Evolutionary conservation across 64 coral and sea anemone species (phyloP), one percentile per base, ranked within the genome.

Genomic region (Acropora tenuis): DNA sequence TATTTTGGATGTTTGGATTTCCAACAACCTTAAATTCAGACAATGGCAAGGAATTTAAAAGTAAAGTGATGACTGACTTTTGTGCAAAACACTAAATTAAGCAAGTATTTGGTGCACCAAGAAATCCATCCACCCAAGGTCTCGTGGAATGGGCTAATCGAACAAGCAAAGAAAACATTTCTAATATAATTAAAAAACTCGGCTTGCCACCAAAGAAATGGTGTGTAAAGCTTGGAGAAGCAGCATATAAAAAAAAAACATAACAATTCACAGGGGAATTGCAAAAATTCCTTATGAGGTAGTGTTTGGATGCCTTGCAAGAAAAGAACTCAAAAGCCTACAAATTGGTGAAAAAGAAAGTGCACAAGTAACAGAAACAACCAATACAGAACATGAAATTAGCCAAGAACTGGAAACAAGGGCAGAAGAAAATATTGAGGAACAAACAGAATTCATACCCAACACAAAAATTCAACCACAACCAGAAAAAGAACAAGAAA

Each of bases 101-200:
- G 53, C 82, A 65, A 69, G 82, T 85, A 46, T 58, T 63, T 85
- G 82, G 82, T 43, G 82, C 82, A 30, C 82, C 57, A 41, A 85
- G 82, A 30, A 85, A 85, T 65, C 82, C 82, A 20, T 85, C 82
- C 43, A 66, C 82, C 6, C 52, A 85, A 85, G 82, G 60, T 5
- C 61, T 85, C 6, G 82, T 85, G 40, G 82, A 85, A 85, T 19
- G 60, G 60, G 60, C 53, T 43, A 85, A 85, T 68, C n/a, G 16
- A 61, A 85, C 53, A 46, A 45, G 58, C n/a, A 63, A 85, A 85
- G n/a, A 85, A 67, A 85, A 68, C 60, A 85, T 85, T 68, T 20
- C 6, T 19, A 85, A 86, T 78, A 52, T 78, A 52, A 47, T 78
- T 78, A 78, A 78, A 78, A 45, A 78, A 45, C 19, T 18, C 19